Conservation (phyloP, 2,113 vertebrate species). For the Athene noctua region DNA sequence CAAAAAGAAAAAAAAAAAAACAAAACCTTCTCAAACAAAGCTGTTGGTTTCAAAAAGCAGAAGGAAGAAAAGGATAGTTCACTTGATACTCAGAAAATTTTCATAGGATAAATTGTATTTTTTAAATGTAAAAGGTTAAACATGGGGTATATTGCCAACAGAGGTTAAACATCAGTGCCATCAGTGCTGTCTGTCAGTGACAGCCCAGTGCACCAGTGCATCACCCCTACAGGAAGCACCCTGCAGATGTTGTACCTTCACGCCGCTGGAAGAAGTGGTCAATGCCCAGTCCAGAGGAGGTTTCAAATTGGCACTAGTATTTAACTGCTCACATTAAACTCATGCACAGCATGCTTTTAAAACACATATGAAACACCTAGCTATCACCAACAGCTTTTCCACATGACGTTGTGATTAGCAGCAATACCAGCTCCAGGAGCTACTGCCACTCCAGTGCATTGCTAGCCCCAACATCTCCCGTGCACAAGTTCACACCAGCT, state of each 20-base stretch:
- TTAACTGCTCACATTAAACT: not conserved
- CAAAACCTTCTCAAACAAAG: not conserved
- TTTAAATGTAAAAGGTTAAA: not conserved
- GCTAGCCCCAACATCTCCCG: not conserved
- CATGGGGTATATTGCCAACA: not conserved
- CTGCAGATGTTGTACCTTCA: too few relatives aligned
- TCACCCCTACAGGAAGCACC: not conserved
- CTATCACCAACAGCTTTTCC: not conserved
- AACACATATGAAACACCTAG: not conserved
- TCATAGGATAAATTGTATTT: not conserved
- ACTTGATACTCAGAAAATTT: not conserved
- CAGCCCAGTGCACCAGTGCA: not conserved
- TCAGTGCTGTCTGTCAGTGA: not conserved
- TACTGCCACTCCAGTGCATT: too few relatives aligned
- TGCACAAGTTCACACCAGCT: too few relatives aligned
- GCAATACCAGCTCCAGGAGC: not conserved
- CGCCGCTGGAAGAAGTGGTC: fast-evolving
- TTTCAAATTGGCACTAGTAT: not conserved
- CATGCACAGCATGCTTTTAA: fast-evolving
- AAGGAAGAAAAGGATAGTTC: not conserved
- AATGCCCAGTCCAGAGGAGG: fast-evolving
- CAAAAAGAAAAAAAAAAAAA: not conserved
- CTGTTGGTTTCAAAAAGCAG: not conserved
- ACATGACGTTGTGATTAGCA: not conserved
- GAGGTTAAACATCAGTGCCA: not conserved